Base-by-base conservation (phyloP, 2,113 vertebrate species). In the Tupaia tana region DNA sequence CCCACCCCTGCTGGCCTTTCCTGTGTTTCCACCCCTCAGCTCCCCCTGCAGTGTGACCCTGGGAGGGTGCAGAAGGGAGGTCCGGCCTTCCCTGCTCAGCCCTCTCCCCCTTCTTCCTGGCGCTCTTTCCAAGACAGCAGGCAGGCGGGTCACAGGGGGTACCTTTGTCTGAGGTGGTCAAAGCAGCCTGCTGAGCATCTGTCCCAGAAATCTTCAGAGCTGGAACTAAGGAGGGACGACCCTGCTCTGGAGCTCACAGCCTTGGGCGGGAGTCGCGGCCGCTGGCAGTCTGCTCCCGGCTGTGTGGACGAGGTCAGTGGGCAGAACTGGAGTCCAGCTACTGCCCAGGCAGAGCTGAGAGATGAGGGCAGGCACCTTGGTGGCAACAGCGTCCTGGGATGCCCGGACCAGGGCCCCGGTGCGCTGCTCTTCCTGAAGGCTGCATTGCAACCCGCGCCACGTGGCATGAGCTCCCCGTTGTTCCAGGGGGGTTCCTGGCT, bases 381-480 rank as follows among this genome's bases (percentile, higher is more conserved):
- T 69, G 81, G 80, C 2, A 9, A 20, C 54, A 25, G 16, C 7
- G 58, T 54, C 64, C 82, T 74, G 24, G 29, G 29, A 69, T 20
- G 18, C 67, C 88, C 63, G 58, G 18, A 43, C 43, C 43, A 43
- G 1, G 73, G 24, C 27, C 67, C 85, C 54, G 63, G 29, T 22
- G 2, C 6, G 19, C 70, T 54, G 19, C 78, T 56, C 64, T 43
- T 78, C 78, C 66, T 2, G 64, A 61, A 77, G 64, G 18, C 63
- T 73, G 70, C 43, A 14, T 71, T 24, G 70, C 64, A 67, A 63
- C 24, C 9, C 1, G 1, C 6, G 3, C 69, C 58, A 59, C 6
- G 0, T 24, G n/a, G 15, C 19, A 4, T 14, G 20, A 56, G 59
- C 52, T n/a, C 66, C 7, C 3, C 61, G 7, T 9, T 10, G 2